A percentile compares a stretch with the other conserved stretches of the same genome.
Evolutionary conservation across 2,888 invertebrate genomes (phyloP).

Genomic region (Ptilodon capucinus): DNA sequence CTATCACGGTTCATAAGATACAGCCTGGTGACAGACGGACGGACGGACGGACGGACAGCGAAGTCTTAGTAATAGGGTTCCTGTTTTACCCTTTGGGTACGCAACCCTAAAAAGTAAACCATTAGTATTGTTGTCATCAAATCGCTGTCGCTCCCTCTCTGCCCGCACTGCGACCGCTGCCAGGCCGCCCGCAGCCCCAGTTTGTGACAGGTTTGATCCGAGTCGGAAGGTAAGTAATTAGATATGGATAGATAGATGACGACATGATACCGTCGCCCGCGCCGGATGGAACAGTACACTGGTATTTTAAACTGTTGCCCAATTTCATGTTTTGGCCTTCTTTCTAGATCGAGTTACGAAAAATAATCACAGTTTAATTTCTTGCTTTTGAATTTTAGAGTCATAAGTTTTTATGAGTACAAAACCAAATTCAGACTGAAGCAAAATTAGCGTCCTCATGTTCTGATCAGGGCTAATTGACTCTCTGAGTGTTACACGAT

Average conservation of each 20-base stretch:
- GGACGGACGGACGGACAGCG: too few species aligned
- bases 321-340: background rate
- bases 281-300: slow-evolving; percentile 3
- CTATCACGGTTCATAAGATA: too few species aligned
- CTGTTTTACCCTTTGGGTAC: too few species aligned
- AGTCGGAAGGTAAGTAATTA: slow-evolving; percentile 21
- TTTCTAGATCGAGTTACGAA: background rate
- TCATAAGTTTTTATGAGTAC: background rate
- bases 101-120: too few species aligned
- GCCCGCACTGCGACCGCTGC: slow-evolving; percentile 4
- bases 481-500: too few species aligned
- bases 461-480: too few species aligned
- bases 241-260: slow-evolving; percentile 20
- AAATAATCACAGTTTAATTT: background rate
- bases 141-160: slow-evolving; percentile 1
- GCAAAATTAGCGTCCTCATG: background rate
- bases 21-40: too few species aligned
- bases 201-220: slow-evolving; percentile 15
- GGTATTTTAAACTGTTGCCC: background rate
- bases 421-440: background rate
- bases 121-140: too few species aligned
- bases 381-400: background rate
- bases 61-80: too few species aligned
- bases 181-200: slow-evolving; percentile 2
- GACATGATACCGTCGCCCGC: slow-evolving; percentile 11